These are phyloP conservation scores for Tapera naevia DNA, from an alignment of 2,797 vertebrate genomes.

Conservation along the genomic window DNA sequence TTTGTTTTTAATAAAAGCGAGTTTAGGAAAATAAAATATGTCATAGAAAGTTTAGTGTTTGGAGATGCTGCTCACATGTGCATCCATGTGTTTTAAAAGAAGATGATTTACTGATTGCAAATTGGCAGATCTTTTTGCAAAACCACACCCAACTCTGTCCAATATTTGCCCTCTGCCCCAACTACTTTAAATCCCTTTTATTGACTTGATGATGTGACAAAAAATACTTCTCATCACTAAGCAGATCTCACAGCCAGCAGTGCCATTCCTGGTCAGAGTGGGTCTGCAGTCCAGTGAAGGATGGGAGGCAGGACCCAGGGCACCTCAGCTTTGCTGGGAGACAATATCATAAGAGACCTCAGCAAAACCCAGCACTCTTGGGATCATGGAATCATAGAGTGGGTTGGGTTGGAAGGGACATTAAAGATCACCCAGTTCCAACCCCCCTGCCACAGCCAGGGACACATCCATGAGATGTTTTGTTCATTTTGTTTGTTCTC, in stretches of 20 bases:
- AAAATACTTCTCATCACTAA: no score
- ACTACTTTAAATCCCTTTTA: background rate
- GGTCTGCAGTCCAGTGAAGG: rapidly evolving
- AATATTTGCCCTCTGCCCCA: background rate
- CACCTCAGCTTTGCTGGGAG: rapidly evolving
- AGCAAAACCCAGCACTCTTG: background rate
- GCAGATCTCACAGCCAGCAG: no score
- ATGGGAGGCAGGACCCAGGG: rapidly evolving
- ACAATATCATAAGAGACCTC: background rate
- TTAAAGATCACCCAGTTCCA: no score
- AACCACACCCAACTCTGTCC: background rate
- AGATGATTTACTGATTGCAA: background rate
- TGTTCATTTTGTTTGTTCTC: background rate
- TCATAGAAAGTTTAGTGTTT: background rate
- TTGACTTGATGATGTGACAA: no score
- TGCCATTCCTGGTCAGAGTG: no score
- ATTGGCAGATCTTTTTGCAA: background rate
- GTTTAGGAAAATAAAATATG: background rate
- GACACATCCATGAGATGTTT: background rate
- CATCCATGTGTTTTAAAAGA: background rate
- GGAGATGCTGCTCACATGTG: background rate
- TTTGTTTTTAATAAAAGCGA: background rate
- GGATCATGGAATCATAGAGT: background rate
- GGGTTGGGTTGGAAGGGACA: no score
- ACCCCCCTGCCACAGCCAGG: no score